phyloP scores from a whole-genome alignment of 1,140 invertebrate genomes.

The Parapsyche elsis region DNA sequence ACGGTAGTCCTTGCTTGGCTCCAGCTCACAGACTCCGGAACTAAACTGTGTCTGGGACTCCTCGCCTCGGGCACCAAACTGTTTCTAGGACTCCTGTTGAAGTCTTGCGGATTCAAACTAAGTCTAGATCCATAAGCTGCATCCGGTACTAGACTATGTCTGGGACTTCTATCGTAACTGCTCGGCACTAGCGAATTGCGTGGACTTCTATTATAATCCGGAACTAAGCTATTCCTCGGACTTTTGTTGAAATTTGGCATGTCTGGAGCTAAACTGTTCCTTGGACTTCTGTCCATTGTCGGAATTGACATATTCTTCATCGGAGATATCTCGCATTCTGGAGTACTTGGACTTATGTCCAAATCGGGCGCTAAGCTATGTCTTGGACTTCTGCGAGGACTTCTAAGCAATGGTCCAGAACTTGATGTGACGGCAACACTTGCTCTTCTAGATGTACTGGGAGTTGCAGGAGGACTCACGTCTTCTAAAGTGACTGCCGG shows the following conservation, averaged over 20 bases:
- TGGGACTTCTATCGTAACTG: slow-evolving; percentile 63
- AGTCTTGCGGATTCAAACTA: slow-evolving; percentile 69
- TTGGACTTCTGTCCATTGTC: slow-evolving; percentile 69
- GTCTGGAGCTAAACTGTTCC: slow-evolving; percentile 73
- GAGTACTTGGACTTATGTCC: slow-evolving; percentile 62
- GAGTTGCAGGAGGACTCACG: slow-evolving; percentile 63
- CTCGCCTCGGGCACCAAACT: slow-evolving; percentile 71
- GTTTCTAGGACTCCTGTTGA: slow-evolving; percentile 74
- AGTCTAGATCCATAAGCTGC: slow-evolving; percentile 66
- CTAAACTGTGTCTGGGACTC: slow-evolving; percentile 71
- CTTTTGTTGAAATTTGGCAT: slow-evolving; percentile 59
- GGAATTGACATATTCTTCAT: slow-evolving; percentile 59
- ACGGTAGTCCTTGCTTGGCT: slow-evolving; percentile 65
- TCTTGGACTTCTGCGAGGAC: slow-evolving; percentile 63
- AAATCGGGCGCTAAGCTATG: slow-evolving; percentile 66
- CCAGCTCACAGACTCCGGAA: slow-evolving; percentile 69
- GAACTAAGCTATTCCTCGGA: slow-evolving; percentile 64
- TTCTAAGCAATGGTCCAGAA: slow-evolving; percentile 61
- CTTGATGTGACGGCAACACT: slow-evolving; percentile 50
- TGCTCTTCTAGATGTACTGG: slow-evolving; percentile 60
- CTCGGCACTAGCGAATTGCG: slow-evolving; percentile 73
- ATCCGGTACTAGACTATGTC: slow-evolving; percentile 73
- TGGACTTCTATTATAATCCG: slow-evolving; percentile 72
- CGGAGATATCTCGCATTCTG: slow-evolving; percentile 35
- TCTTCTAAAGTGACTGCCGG: slow-evolving; percentile 57